Conservation (phyloP, 2,888 invertebrate genomes). For the Hedya salicella region DNA sequence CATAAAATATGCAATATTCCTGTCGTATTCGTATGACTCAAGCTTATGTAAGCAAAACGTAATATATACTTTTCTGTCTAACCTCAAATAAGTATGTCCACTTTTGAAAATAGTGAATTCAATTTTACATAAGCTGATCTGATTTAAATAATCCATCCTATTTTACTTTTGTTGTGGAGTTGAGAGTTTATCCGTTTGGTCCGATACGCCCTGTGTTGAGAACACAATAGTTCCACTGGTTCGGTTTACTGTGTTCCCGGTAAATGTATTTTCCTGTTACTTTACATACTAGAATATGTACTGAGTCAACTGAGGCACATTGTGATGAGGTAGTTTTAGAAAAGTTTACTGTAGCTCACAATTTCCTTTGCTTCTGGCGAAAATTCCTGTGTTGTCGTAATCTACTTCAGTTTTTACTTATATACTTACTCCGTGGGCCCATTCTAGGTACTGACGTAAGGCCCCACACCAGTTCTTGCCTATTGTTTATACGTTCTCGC, state of each 20-base stretch:
- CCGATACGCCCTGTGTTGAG: slow-evolving; percentile 23
- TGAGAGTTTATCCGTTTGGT: slow-evolving; percentile 22
- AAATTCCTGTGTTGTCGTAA: no score
- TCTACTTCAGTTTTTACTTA: no score
- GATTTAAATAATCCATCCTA: neutral
- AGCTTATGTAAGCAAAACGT: slow-evolving; percentile 38
- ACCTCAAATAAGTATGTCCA: slow-evolving; percentile 1
- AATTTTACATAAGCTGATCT: neutral
- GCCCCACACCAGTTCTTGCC: no score
- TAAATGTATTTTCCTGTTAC: slow-evolving; percentile 18
- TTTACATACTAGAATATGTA: neutral
- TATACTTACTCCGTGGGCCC: no score
- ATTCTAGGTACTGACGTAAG: no score
- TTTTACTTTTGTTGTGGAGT: slow-evolving; percentile 32
- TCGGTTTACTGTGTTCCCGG: slow-evolving; percentile 15
- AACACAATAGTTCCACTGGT: slow-evolving; percentile 28
- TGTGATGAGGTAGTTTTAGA: neutral
- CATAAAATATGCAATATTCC: slow-evolving; percentile 42
- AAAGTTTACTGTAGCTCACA: neutral
- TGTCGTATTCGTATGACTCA: slow-evolving; percentile 40
- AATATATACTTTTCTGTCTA: slow-evolving; percentile 1
- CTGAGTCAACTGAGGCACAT: neutral
- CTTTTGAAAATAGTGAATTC: neutral
- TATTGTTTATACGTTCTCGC: no score
- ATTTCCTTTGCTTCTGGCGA: neutral